A percentile compares a stretch with the other conserved stretches of the same genome.
These are phyloP conservation scores for Setophaga coronata DNA, from an alignment of 2,113 vertebrate genomes.

Conservation along the genomic window DNA sequence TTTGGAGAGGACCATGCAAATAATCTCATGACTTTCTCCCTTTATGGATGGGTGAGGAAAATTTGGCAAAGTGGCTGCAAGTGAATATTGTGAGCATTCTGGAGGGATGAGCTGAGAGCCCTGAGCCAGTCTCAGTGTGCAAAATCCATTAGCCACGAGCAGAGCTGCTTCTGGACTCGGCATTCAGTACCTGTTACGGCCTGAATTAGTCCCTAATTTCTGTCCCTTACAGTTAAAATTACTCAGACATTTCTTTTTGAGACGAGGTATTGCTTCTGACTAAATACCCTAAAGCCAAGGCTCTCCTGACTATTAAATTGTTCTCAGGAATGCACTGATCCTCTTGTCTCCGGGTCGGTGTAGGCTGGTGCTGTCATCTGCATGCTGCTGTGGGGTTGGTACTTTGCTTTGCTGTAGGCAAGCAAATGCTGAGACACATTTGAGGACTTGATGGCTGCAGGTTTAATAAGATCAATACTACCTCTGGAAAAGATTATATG, in stretches of 20 bases:
- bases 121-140: not conserved
- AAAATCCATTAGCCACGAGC: constrained; percentile 32
- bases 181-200: not conserved
- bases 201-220: constrained; percentile 53
- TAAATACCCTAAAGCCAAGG: not conserved
- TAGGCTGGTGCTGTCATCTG: not conserved
- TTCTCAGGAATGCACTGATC: not conserved
- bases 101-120: not conserved
- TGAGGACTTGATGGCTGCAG: constrained; percentile 51
- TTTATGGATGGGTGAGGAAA: not conserved
- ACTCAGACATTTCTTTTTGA: constrained; percentile 4
- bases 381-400: not conserved
- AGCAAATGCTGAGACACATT: constrained; percentile 35
- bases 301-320: not conserved
- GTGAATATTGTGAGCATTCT: not conserved
- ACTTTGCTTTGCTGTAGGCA: constrained; percentile 14
- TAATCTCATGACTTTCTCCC: not conserved
- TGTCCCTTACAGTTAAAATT: constrained; percentile 28
- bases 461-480: constrained; percentile 79
- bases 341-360: not conserved
- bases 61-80: not conserved
- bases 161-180: not conserved
- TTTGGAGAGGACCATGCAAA: not conserved
- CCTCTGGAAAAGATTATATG: constrained; percentile 79
- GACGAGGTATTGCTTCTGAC: not conserved